phyloP scores from a whole-genome alignment of 2,797 vertebrate species.

The Anabacerthia variegaticeps region DNA sequence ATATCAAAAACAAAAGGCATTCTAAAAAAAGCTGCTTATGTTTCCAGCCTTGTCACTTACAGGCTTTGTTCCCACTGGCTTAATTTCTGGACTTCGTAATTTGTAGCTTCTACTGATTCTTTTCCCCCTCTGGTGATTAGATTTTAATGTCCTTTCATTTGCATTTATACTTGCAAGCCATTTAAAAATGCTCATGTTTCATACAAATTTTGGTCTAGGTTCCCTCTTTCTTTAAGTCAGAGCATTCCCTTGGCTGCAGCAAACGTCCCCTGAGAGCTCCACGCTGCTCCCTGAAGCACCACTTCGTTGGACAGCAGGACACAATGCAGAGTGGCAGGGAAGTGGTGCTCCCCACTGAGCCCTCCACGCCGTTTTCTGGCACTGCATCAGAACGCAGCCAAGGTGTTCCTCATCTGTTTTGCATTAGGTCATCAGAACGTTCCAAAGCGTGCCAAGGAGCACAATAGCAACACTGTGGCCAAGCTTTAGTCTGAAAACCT shows the following conservation, averaged over 20 bases:
- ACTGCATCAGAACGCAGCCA: not conserved
- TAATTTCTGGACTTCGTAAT: not conserved
- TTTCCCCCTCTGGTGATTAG: not conserved
- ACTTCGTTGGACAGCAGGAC: not conserved
- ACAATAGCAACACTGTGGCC: not conserved
- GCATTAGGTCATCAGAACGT: not conserved
- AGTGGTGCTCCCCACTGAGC: not conserved
- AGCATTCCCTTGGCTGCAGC: not conserved
- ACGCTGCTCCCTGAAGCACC: not conserved
- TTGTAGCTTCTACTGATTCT: not conserved
- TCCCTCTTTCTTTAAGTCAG: not conserved
- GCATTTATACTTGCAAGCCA: not conserved
- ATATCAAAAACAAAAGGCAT: conserved; percentile 28
- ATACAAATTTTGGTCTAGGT: not conserved
- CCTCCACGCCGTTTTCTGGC: fast-evolving
- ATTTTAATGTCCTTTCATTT: not conserved
- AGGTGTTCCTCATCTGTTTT: not conserved
- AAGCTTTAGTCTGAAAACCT: not conserved
- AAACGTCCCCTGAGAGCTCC: not conserved
- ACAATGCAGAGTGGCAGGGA: fast-evolving
- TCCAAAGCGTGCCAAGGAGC: not conserved
- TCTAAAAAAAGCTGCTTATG: conserved; percentile 32
- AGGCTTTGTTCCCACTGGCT: conserved; percentile 17
- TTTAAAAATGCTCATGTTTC: not conserved
- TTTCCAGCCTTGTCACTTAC: not conserved